A percentile compares a stretch with the other conserved stretches of the same genome.
phyloP scores from a whole-genome alignment of 2,888 invertebrate species.

The Branchellion lobata region DNA sequence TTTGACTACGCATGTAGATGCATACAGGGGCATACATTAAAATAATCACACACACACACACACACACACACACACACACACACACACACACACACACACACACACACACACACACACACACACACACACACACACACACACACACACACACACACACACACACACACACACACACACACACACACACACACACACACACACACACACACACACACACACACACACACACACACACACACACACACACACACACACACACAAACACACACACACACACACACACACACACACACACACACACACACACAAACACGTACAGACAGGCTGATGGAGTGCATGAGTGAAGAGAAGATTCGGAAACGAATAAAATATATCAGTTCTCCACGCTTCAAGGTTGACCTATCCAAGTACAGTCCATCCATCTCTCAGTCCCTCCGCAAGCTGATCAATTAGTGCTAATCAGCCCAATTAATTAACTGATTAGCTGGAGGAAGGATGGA shows the following conservation, averaged over 20 bases:
- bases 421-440: conserved; percentile 49
- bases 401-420: conserved; percentile 35
- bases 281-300: too few species aligned
- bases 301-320: conserved; percentile 31
- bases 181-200: conserved; percentile 10
- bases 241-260: not conserved
- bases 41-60: conserved; percentile 14
- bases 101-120: conserved; percentile 19
- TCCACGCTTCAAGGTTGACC: conserved; percentile 44
- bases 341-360: conserved; percentile 42
- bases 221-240: not conserved
- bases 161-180: not conserved
- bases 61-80: not conserved
- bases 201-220: not conserved
- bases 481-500: too few species aligned
- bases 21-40: conserved; percentile 16
- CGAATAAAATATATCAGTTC: conserved; percentile 47
- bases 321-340: conserved; percentile 43
- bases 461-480: too few species aligned
- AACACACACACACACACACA: not conserved
- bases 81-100: conserved; percentile 2
- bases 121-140: conserved; percentile 24
- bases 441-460: conserved; percentile 47
- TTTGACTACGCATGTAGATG: conserved; percentile 12
- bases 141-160: conserved; percentile 32